Evolutionary conservation across 2,113 vertebrate species (phyloP).

Genomic region (Oncorhynchus kisutch): DNA sequence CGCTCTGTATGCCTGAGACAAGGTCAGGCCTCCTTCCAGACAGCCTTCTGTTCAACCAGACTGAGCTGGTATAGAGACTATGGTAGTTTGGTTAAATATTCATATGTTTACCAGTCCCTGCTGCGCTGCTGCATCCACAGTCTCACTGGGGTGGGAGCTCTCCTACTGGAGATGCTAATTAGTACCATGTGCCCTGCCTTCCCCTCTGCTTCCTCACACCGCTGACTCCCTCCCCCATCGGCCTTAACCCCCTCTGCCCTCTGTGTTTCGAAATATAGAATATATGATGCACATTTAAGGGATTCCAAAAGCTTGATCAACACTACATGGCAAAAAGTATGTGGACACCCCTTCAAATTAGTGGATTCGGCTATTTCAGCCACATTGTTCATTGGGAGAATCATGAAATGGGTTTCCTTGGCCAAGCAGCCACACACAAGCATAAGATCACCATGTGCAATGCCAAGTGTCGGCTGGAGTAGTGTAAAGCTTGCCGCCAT

Average conservation of each 20-base stretch:
- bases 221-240: neutral
- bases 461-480: too few species aligned
- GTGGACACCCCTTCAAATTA: too few species aligned
- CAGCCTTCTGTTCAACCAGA: neutral
- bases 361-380: too few species aligned
- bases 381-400: too few species aligned
- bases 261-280: too few species aligned
- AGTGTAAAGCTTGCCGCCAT: too few species aligned
- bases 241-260: neutral
- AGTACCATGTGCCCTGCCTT: constrained; percentile 26
- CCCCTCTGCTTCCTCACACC: neutral
- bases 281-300: too few species aligned
- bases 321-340: too few species aligned
- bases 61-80: neutral
- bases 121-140: neutral
- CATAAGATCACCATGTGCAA: too few species aligned
- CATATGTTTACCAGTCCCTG: constrained; percentile 17
- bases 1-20: neutral
- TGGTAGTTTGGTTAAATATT: constrained; percentile 18
- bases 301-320: too few species aligned
- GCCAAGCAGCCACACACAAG: too few species aligned
- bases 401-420: too few species aligned
- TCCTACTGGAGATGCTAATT: constrained; percentile 59
- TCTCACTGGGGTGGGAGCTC: constrained; percentile 19
- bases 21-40: neutral